These are phyloP conservation scores for Gymnopithys bicolor DNA, from an alignment of 2,797 vertebrate genomes.

Conservation along the genomic window DNA sequence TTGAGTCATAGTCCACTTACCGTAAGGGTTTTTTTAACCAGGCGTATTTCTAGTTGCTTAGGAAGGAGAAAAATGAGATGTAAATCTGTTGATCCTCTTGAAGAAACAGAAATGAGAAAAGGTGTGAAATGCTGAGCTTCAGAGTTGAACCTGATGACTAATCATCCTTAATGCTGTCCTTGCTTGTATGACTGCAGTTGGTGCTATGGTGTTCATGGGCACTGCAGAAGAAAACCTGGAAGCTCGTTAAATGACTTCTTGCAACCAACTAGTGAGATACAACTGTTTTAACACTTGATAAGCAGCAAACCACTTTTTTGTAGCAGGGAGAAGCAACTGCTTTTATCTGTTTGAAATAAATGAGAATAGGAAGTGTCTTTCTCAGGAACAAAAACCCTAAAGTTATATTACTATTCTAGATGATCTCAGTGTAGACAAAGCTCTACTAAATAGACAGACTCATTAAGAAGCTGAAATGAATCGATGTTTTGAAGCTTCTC, in stretches of 20 bases:
- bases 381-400: background rate
- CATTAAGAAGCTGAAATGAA: background rate
- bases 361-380: background rate
- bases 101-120: background rate
- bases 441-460: background rate
- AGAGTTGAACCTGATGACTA: background rate
- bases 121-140: background rate
- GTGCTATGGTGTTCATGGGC: background rate
- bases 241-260: background rate
- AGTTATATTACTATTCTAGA: background rate
- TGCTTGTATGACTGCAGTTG: background rate
- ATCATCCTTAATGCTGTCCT: background rate
- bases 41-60: background rate
- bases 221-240: background rate
- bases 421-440: background rate
- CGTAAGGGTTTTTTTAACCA: background rate
- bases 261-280: background rate
- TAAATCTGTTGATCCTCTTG: background rate
- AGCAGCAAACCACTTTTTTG: background rate
- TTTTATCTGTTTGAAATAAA: background rate
- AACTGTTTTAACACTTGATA: background rate
- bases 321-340: background rate
- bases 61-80: background rate
- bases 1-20: background rate
- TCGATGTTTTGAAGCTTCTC: background rate